Evolutionary conservation across 2,888 invertebrate species (phyloP), one percentile per base, ranked within the genome.

Genomic region (Mechanitis mazaeus): DNA sequence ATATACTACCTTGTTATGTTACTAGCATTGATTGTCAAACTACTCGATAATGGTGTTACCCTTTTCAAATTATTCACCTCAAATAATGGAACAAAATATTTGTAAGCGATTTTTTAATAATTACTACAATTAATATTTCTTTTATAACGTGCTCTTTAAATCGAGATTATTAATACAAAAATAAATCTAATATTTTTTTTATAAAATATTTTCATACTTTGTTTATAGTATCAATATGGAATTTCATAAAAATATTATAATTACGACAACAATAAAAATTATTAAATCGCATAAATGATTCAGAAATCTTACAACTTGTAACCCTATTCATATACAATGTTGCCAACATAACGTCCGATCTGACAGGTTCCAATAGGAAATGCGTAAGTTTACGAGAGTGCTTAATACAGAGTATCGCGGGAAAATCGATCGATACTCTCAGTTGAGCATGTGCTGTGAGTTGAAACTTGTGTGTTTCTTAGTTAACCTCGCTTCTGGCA

Each of bases 391-490:
- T 42, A 12, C n/a, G 20, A 50, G 56, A 42, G 33, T 42, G 56
- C 47, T 35, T 20, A 31, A 53, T 53, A 33, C 47, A 56, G 38
- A 57, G 64, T 67, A 68, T 65, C 71, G 74, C 74, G 74, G 74
- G 73, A 74, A 74, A 73, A 72, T 70, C 74, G 73, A 75, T 75
- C 72, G 72, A 71, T 70, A 70, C 45, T 47, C 53, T 54, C 47
- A 42, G 33, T 55, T 35, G 31, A 53, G 56, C 35, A 35, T 35
- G 64, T 58, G 33, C 50, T 28, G 50, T 31, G 50, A 60, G 59
- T 45, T 33, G 33, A 55, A 50, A 45, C 33, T 55, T 35, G 55
- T 66, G 65, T 67, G 69, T 63, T 69, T 64, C 54, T 53, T 55
- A 68, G 60, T 56, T 71, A n/a, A 42, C 11, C 9, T 28, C 50